Base-by-base conservation (phyloP, 2,113 vertebrate species). In the Leptodactylus fuscus region DNA sequence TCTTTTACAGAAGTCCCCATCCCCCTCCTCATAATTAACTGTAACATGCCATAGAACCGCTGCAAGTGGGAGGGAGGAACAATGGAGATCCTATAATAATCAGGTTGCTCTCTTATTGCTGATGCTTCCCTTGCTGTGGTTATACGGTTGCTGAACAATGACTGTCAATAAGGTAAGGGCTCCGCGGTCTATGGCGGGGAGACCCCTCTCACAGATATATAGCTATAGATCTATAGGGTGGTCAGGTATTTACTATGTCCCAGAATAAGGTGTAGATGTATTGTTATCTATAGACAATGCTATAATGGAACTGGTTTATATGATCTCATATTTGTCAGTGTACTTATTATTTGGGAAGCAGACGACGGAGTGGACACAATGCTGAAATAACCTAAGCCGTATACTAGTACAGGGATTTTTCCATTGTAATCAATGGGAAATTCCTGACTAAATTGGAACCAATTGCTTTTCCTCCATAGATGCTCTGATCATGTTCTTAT, bases 11-110 rank as follows among this genome's bases (percentile, higher is more conserved):
- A 24, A 24, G 5, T 9, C 16, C 55, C 27, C 41, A 46, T 13
- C n/a, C 38, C 36, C 38, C 74, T 58, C 22, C 74, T 58, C 29
- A 67, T 85, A 77, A 85, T 85, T 65, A 36, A 48, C 58, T 36
- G 34, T 76, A 24, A 67, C 53, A 60, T 75, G 36, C 82, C 55
- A 32, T 34, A 49, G 82, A 29, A 62, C 55, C 48, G 15, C 16
- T 77, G 38, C 38, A 55, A 78, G 32, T 71, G 38, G 77, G 67
- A 48, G 76, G 62, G 48, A 73, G 41, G 83, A 80, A 85, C 83
- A 85, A 85, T 80, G 34, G 83, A 48, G 18, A 65, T 65, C 82
- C 5, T 27, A 10, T 55, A 29, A 29, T 85, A 44, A 53, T 53
- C 22, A 82, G 62, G 46, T 27, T 15, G 38, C 16, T 49, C 9